Evolutionary conservation across 2,113 vertebrate genomes (phyloP), one percentile per base, ranked within the genome.

Genomic region (Butorides virescens): DNA sequence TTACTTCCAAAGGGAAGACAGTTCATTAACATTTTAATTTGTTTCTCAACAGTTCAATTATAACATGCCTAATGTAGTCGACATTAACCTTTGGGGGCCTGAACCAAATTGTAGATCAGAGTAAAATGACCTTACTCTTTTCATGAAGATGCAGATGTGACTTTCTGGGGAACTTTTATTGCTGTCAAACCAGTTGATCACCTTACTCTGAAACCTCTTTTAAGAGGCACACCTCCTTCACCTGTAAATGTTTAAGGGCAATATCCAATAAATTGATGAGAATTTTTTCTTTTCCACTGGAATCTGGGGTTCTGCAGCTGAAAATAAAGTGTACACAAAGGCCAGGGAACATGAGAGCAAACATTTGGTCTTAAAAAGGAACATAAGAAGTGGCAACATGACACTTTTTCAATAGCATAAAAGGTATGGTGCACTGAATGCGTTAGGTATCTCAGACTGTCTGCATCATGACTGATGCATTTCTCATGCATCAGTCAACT

Each of bases 11-110:
- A 97, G 92, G 96, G 96, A 98, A 91, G 86, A 75, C 68, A 96
- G 92, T 96, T 97, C 97, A 98, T 98, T 98, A 98, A 95, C 95
- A 96, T 97, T 98, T 97, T 98, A 97, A 98, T 97, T 97, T 98
- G 90, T 97, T 98, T 97, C 93, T 97, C 97, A 96, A 96, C 71
- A 96, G 92, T 97, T 98, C 96, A 98, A 93, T 98, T 98, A 97
- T 73, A 97, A 92, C 91, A 93, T 84, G 68, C 46, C 85, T 97
- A 95, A 97, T 90, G 76, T 93, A 79, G 59, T 84, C 86, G 94
- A 94, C 92, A 91, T 97, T 90, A 97, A 97, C 92, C 92, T 96
- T 92, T 92, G 85, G 95, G 65, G 92, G 81, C 36, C 76, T 78
- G 86, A 93, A 89, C 37, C 25, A 75, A 96, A 83, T 17, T 94